Base-by-base conservation (phyloP, 2,797 vertebrate species). In the Acrossocheilus wenchowensis region DNA sequence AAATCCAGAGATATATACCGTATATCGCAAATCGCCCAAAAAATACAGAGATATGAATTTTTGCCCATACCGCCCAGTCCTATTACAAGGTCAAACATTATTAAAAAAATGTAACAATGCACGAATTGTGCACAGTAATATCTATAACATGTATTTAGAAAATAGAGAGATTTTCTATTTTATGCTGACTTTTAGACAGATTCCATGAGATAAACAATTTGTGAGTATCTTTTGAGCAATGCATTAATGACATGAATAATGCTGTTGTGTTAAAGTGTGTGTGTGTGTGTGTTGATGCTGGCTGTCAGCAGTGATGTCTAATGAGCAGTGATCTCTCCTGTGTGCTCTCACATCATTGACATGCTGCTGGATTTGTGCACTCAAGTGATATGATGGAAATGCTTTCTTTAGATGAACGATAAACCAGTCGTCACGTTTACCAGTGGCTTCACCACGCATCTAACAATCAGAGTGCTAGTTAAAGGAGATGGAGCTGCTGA, bases 381-480 rank as follows among this genome's bases (percentile, higher is more conserved):
- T 83, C 57, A 26, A 21, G n/a, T 85, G 66, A 79, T 72, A 48
- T 45, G 19, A 66, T 81, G 64, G 34, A 64, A 66, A 26, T 12
- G 48, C 1, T 82, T 71, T 78, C 83, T 78, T 43, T 78, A 52
- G 54, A 79, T 74, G 72, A 71, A 26, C 34, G 41, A 41, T 78
- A 52, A 62, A 84, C 80, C 81, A 83, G 79, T 88, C 80, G 87
- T 71, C 78, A 14, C 50, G 6, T 39, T 41, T 54, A 79, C 23
- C 48, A 60, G 62, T 72, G 54, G 87, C 81, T 88, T 71, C 81
- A 82, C 26, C 60, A 45, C 45, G 39, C 78, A 30, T 69, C 17
- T 43, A 73, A 54, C 68, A 68, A 41, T 64, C 64, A n/a, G 19
- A 78, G 74, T 19, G 2, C 50, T 54, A n/a, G 74, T 78, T 78